Evolutionary conservation across 2,797 vertebrate genomes (phyloP), one percentile per base, ranked within the genome.

Genomic region (Uromys caudimaculatus): DNA sequence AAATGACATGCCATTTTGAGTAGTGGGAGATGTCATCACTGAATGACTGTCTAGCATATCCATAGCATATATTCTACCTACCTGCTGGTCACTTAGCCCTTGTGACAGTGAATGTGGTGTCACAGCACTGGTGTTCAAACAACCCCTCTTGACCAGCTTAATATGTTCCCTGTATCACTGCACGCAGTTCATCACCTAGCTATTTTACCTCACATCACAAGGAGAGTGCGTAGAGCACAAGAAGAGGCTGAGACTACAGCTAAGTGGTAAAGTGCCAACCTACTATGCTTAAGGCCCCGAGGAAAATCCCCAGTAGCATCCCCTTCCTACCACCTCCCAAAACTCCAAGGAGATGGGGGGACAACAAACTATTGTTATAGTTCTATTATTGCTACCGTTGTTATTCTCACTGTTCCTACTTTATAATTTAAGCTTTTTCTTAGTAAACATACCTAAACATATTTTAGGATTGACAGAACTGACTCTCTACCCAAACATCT

Each of bases 381-480:
- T 64, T n/a, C 11, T 54, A 47, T 93, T 47, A 38, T 71, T 83
- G 78, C 71, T 21, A 54, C 16, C 27, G 21, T 44, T 56, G 29
- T 47, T 32, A 56, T 32, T 86, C 27, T 86, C 44, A 95, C 84
- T 92, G 24, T 47, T 9, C 38, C 47, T 88, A 58, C 44, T 52
- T 91, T 62, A 82, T 56, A 76, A 79, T 58, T 35, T 94, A 82
- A 82, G 32, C 44, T 85, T 87, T 88, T 56, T 50, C 44, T 47
- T 76, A 29, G 75, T 29, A 76, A 76, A 47, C 75, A 44, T 76
- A 76, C 44, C 94, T 81, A 88, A 88, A 93, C 29, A 32, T 88
- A 41, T 47, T 77, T 82, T 78, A 67, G 78, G 29, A 94, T 4
- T 77, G 41, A 93, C 14, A 95, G 44, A 83, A 92, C 38, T 77